Conservation (phyloP, 2,797 vertebrate species). For the Rhinoraja longicauda region DNA sequence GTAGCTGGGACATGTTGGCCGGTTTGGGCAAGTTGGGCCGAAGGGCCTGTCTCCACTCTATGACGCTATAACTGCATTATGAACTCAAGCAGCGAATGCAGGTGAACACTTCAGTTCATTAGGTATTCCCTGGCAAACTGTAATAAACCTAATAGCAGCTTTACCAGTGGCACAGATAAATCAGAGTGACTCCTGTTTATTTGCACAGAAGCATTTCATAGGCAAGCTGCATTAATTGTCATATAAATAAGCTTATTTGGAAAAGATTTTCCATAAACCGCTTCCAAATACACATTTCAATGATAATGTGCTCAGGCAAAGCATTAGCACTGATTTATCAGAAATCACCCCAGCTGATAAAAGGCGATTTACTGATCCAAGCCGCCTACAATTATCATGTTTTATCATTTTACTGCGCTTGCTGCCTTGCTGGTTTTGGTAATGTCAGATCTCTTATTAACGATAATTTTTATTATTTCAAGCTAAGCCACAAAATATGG, state of each 20-base stretch:
- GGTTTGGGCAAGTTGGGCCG: too few species aligned
- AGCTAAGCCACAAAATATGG: neutral
- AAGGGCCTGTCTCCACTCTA: too few species aligned
- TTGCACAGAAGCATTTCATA: neutral
- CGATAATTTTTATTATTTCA: neutral
- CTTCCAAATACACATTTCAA: slow-evolving; percentile 12
- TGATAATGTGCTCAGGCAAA: neutral
- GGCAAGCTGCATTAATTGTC: neutral
- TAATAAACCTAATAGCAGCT: neutral
- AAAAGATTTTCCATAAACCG: neutral
- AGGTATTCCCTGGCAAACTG: neutral
- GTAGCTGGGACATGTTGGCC: too few species aligned
- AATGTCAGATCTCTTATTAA: neutral
- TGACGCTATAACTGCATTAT: neutral
- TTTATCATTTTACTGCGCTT: neutral
- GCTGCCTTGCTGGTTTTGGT: neutral
- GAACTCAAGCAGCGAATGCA: neutral
- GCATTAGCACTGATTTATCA: neutral
- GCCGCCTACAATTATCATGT: neutral
- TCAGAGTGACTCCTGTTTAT: neutral
- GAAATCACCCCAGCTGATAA: neutral
- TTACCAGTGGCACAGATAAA: neutral
- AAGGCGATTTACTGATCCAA: neutral
- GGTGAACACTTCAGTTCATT: neutral
- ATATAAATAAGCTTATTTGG: slow-evolving; percentile 19